These are phyloP conservation scores for Carettochelys insculpta DNA, from an alignment of 2,113 vertebrate species.

Conservation along the genomic window DNA sequence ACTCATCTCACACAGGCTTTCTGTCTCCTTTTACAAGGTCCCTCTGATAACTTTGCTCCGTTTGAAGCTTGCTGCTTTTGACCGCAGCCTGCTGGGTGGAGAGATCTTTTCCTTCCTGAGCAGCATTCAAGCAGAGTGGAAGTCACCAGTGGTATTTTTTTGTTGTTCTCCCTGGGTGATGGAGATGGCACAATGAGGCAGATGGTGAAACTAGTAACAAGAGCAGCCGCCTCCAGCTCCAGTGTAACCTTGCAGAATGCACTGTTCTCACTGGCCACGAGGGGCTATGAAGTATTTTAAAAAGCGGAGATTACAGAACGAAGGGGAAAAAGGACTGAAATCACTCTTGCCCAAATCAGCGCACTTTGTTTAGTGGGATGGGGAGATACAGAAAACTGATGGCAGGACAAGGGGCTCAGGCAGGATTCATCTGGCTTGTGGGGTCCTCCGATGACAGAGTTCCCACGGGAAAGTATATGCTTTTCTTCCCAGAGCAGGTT, in stretches of 20 bases:
- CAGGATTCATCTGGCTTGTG: neutral
- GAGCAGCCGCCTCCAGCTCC: too few relatives aligned
- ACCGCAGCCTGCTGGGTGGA: neutral
- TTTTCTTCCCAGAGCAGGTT: neutral
- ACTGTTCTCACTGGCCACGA: neutral
- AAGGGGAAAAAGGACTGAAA: neutral
- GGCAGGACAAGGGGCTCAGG: neutral
- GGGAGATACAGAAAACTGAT: too few relatives aligned
- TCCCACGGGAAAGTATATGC: neutral
- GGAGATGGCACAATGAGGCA: too few relatives aligned
- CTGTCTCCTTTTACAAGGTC: neutral
- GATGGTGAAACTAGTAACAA: too few relatives aligned
- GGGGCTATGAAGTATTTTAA: neutral
- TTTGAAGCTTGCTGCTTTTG: neutral
- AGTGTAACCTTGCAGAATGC: too few relatives aligned
- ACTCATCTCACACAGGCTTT: neutral
- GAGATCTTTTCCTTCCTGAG: neutral
- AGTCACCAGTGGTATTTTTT: neutral
- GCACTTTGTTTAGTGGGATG: too few relatives aligned
- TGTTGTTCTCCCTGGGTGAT: too few relatives aligned
- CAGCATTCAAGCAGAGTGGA: neutral
- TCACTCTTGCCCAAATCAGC: neutral
- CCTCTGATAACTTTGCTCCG: neutral
- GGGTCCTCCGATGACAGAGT: neutral
- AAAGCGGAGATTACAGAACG: neutral